Base-by-base conservation (phyloP, 2,888 invertebrate genomes). In the Deladenus siricidicola region DNA sequence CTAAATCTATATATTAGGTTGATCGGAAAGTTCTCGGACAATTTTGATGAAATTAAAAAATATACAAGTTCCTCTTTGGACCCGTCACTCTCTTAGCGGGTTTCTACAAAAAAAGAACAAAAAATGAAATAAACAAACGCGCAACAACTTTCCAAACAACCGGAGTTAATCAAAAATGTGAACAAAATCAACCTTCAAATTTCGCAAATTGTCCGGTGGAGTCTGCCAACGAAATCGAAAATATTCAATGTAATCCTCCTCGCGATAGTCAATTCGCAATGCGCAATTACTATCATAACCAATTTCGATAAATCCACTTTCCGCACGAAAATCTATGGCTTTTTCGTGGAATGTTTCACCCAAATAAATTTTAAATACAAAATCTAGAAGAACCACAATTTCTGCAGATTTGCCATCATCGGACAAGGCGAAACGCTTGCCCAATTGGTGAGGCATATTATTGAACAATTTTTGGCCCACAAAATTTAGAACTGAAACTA, bases 181-280 rank as follows among this genome's bases (percentile, higher is more conserved):
- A 24, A 21, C 3, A 45, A 45, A 21, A 50, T 1, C 50, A 6
- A 53, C 53, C 53, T 34, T 29, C 53, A 53, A 4, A n/a, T 30
- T 21, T 6, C 34, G 17, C n/a, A 6, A 17, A 34, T 34, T 14
- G 30, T 4, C 39, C 14, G 19, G 19, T 21, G 53, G 39, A 21
- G 19, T 53, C n/a, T 6, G 4, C 53, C 53, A 53, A n/a, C 39
- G 28, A 34, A 53, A 53, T 30, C 39, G 29, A 39, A 34, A 53
- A 23, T 34, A 23, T 17, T 53, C 53, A 8, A 53, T 23, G 23
- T 4, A 4, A n/a, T 53, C 23, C 19, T 53, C 53, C 2, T 53
- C n/a, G 17, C 39, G 6, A 14, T 34, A 14, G 39, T 34, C 39
- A 10, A 34, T 34, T 4, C 53, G 53, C 17, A 39, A 39, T 8